phyloP scores from a whole-genome alignment of 1,140 invertebrate genomes.

The Papilio machaon region DNA sequence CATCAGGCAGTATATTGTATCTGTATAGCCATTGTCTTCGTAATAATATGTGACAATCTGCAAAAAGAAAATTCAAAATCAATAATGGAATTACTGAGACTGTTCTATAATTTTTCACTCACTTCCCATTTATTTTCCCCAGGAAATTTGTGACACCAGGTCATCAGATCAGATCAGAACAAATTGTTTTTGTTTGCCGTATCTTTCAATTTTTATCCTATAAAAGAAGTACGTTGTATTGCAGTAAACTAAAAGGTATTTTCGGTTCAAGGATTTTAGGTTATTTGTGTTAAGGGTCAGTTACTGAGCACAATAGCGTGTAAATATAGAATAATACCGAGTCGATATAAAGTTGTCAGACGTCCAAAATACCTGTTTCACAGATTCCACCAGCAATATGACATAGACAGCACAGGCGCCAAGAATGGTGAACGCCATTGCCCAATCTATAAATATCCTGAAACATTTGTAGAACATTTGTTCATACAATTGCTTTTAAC shows the following conservation, averaged over 20 bases:
- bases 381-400: slow-evolving; percentile 74
- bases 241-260: not conserved
- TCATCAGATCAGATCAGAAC: not conserved
- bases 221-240: not conserved
- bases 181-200: not conserved
- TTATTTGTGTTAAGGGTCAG: slow-evolving; percentile 3
- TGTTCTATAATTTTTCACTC: not conserved
- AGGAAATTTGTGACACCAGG: not conserved
- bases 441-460: slow-evolving; percentile 81
- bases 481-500: slow-evolving; percentile 31
- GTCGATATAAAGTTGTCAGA: slow-evolving; percentile 36
- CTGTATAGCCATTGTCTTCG: slow-evolving; percentile 57
- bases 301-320: not conserved
- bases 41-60: slow-evolving; percentile 83
- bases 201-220: not conserved
- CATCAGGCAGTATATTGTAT: slow-evolving; percentile 83
- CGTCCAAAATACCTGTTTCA: slow-evolving; percentile 72
- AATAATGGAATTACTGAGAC: not conserved
- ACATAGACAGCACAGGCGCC: slow-evolving; percentile 78
- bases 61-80: slow-evolving; percentile 58
- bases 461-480: slow-evolving; percentile 48
- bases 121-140: not conserved
- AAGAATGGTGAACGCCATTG: slow-evolving; percentile 79
- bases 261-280: not conserved
- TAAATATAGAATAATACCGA: slow-evolving; percentile 1